A percentile compares a stretch with the other conserved stretches of the same genome.
These are phyloP conservation scores for Balanococcus diminutus DNA, from an alignment of 2,888 invertebrate genomes.

Conservation along the genomic window DNA sequence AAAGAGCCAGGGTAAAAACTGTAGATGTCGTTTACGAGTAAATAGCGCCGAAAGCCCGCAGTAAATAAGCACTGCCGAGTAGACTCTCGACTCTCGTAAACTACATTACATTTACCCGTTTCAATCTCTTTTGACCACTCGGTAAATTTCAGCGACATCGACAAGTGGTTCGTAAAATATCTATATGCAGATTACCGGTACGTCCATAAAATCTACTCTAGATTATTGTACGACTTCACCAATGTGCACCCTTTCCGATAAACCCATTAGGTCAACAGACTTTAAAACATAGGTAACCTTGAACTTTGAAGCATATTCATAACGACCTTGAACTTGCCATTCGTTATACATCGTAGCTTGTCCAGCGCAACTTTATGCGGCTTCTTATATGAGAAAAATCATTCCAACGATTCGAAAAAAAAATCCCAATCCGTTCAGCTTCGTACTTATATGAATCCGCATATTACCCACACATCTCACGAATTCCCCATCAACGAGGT, in stretches of 20 bases:
- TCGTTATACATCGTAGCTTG: not conserved
- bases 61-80: not conserved
- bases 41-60: not conserved
- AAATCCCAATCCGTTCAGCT: not conserved
- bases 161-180: not conserved
- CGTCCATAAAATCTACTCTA: no score
- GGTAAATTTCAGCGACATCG: not conserved
- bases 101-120: not conserved
- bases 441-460: not conserved
- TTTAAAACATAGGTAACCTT: not conserved
- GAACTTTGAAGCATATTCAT: not conserved
- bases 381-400: not conserved
- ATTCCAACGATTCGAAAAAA: not conserved
- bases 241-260: not conserved
- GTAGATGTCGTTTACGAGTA: not conserved
- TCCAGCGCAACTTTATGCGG: slow-evolving; percentile 3
- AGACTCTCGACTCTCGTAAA: not conserved
- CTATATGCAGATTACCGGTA: not conserved
- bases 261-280: not conserved
- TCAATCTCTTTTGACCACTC: not conserved
- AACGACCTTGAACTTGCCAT: slow-evolving; percentile 11
- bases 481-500: not conserved
- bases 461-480: slow-evolving; percentile 21
- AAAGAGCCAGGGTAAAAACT: not conserved
- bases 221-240: not conserved